A percentile compares a stretch with the other conserved stretches of the same genome.
Evolutionary conservation across 2,888 invertebrate species (phyloP).

Genomic region (Rhyacophila evoluta): DNA sequence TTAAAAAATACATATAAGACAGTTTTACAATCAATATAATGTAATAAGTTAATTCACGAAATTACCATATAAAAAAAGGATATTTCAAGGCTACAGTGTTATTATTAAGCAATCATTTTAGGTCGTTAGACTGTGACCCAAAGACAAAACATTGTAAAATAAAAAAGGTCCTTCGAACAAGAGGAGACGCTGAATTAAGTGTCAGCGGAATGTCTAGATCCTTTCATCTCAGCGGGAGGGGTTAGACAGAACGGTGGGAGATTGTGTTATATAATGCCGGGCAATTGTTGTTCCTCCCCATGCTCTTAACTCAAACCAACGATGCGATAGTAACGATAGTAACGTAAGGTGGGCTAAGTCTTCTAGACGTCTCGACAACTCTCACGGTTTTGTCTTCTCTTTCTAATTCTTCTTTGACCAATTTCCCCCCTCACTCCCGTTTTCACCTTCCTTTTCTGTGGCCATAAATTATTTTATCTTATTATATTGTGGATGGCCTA

Average conservation of each 20-base stretch:
- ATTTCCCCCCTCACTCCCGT: not conserved
- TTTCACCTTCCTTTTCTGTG: not conserved
- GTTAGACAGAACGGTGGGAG: slow-evolving; percentile 3
- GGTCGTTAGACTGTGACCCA: not conserved
- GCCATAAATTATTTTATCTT: not conserved
- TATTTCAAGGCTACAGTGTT: no score
- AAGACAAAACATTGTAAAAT: not conserved
- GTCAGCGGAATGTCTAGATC: slow-evolving; percentile 50
- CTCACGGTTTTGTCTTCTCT: slow-evolving; percentile 53
- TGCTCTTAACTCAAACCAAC: slow-evolving; percentile 58
- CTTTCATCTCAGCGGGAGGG: slow-evolving; percentile 29
- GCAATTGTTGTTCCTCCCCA: not conserved
- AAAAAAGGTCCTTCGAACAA: not conserved
- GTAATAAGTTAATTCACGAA: no score
- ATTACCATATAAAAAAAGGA: no score
- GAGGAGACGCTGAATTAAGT: slow-evolving; percentile 25
- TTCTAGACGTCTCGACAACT: slow-evolving; percentile 54
- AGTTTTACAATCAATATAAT: no score
- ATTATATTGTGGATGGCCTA: not conserved
- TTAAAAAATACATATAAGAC: no score
- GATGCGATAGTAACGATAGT: slow-evolving; percentile 65
- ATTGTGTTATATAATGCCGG: not conserved
- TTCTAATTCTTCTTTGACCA: not conserved
- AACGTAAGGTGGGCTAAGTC: slow-evolving; percentile 58
- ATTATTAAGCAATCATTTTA: not conserved